Conservation (phyloP, 2,113 vertebrate genomes). For the Takifugu bimaculatus region DNA sequence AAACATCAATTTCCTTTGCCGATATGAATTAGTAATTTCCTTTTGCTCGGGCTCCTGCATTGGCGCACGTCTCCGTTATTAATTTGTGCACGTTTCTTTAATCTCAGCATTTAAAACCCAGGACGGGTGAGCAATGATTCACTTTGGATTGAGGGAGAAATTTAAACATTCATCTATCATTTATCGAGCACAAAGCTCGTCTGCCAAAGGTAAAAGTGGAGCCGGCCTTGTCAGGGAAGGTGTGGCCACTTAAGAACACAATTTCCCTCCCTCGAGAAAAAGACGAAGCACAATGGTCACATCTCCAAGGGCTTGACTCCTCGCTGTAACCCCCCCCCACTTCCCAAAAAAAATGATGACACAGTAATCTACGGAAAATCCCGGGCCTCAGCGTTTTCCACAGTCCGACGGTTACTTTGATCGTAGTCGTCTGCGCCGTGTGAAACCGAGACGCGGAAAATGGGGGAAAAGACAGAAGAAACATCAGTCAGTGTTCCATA, state of each 20-base stretch:
- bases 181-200: neutral
- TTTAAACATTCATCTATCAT: neutral
- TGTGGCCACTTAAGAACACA: slow-evolving; percentile 27
- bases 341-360: slow-evolving; percentile 49
- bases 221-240: neutral
- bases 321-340: slow-evolving; percentile 27
- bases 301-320: slow-evolving; percentile 66
- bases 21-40: slow-evolving; percentile 58
- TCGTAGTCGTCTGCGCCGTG: slow-evolving; percentile 23
- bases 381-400: slow-evolving; percentile 49
- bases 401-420: slow-evolving; percentile 42
- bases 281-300: slow-evolving; percentile 50
- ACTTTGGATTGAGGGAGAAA: slow-evolving; percentile 27
- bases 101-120: slow-evolving; percentile 53
- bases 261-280: slow-evolving; percentile 53
- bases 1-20: slow-evolving; percentile 57
- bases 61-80: slow-evolving; percentile 52
- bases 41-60: slow-evolving; percentile 27
- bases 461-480: slow-evolving; percentile 4
- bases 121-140: slow-evolving; percentile 41
- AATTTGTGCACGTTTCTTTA: slow-evolving; percentile 49
- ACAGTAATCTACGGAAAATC: slow-evolving; percentile 49
- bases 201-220: no score
- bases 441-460: slow-evolving; percentile 11
- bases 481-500: no score